These are phyloP conservation scores for Lagopus muta DNA, from an alignment of 2,113 vertebrate species.

Conservation along the genomic window DNA sequence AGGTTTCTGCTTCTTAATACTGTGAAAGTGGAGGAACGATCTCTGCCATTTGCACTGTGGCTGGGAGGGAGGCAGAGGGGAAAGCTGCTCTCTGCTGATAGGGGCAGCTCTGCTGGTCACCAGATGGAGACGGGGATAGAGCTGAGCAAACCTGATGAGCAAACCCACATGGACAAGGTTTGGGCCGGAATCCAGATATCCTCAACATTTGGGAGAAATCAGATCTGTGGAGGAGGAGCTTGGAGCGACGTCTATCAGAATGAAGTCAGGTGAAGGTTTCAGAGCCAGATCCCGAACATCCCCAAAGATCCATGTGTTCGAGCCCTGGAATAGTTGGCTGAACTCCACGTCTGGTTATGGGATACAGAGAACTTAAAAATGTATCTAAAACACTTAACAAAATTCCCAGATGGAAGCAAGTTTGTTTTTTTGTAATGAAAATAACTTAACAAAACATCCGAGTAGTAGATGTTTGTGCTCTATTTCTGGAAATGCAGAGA, in stretches of 20 bases:
- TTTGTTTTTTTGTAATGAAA: constrained; percentile 34
- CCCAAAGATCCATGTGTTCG: neutral
- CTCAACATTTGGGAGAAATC: constrained; percentile 30
- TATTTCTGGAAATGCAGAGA: constrained; percentile 35
- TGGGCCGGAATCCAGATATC: neutral
- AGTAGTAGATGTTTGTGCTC: constrained; percentile 3
- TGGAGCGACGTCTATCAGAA: neutral
- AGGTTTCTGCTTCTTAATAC: neutral
- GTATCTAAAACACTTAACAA: neutral
- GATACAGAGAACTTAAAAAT: neutral
- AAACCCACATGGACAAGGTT: neutral
- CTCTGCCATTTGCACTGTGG: neutral
- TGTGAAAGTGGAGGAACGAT: neutral
- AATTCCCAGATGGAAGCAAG: constrained; percentile 36
- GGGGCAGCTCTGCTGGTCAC: neutral
- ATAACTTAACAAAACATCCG: constrained; percentile 38
- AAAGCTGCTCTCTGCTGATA: neutral
- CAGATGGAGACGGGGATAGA: neutral
- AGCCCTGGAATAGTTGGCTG: neutral
- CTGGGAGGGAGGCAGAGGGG: neutral
- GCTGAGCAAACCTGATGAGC: neutral
- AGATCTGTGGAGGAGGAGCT: neutral
- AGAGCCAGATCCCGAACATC: neutral
- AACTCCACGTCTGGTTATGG: neutral
- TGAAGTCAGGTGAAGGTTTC: constrained; percentile 16